Evolutionary conservation across 2,888 invertebrate species (phyloP).

Genomic region (Elysia crispata): DNA sequence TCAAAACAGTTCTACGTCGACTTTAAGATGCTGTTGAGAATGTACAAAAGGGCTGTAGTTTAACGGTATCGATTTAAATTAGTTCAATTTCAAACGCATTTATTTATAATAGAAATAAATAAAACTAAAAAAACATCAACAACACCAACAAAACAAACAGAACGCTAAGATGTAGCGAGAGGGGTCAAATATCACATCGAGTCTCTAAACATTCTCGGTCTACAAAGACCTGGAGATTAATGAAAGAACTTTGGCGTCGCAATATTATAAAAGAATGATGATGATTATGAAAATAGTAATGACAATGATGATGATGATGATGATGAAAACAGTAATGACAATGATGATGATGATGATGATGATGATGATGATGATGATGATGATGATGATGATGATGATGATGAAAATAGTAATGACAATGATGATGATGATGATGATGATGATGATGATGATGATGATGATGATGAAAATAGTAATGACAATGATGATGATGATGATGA

Average conservation of each 20-base stretch:
- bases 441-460: constrained; percentile 26
- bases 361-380: background rate
- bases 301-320: background rate
- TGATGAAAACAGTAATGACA: background rate
- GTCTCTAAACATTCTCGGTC: background rate
- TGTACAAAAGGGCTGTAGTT: too few species aligned
- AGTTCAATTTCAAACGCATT: too few species aligned
- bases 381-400: constrained; percentile 1
- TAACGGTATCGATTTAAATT: too few species aligned
- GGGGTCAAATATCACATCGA: background rate
- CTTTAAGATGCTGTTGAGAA: too few species aligned
- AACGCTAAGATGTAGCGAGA: too few species aligned
- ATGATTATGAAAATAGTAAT: background rate
- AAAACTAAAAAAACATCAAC: too few species aligned
- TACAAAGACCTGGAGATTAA: background rate
- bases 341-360: constrained; percentile 22
- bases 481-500: background rate
- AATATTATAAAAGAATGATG: background rate
- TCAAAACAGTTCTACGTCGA: too few species aligned
- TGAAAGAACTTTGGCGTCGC: too few species aligned
- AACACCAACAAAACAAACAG: too few species aligned
- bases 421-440: constrained; percentile 18
- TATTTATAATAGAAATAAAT: too few species aligned
- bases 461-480: background rate
- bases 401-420: constrained; percentile 15